Evolutionary conservation across 2,888 invertebrate genomes (phyloP).

Genomic region (Pachycephus smyrnensis): DNA sequence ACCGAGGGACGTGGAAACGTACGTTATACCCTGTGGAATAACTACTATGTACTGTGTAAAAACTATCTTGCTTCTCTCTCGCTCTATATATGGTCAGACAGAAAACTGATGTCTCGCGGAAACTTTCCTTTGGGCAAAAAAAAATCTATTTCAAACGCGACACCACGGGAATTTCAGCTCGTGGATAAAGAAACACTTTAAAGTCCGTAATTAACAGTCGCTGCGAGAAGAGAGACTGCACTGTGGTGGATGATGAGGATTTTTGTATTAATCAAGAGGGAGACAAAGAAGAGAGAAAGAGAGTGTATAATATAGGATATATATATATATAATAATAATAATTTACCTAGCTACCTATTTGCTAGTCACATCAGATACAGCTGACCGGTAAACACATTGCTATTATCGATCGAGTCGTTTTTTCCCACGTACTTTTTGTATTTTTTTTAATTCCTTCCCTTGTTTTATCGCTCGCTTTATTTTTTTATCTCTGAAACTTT

Average conservation of each 20-base stretch:
- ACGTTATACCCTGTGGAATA: not conserved
- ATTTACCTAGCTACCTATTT: not conserved
- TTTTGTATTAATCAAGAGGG: not conserved
- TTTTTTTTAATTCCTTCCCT: not conserved
- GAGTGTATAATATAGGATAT: not conserved
- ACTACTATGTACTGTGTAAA: not conserved
- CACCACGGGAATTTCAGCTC: not conserved
- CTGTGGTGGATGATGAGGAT: not conserved
- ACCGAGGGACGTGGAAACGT: not conserved
- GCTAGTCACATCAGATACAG: slow-evolving; percentile 41
- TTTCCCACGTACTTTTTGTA: not conserved
- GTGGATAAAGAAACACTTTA: not conserved
- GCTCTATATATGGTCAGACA: not conserved
- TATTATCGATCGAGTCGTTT: not conserved
- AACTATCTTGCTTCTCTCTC: not conserved
- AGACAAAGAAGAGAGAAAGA: not conserved
- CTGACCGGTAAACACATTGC: slow-evolving; percentile 49
- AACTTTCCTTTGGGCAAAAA: not conserved
- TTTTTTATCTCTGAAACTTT: not conserved
- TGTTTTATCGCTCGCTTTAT: not conserved
- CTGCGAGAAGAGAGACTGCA: not conserved
- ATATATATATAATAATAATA: not conserved
- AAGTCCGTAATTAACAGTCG: not conserved
- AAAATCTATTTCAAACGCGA: not conserved
- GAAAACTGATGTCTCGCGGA: not conserved